phyloP scores from a whole-genome alignment of 2,113 vertebrate genomes.

The Dunckerocampus dactyliophorus region DNA sequence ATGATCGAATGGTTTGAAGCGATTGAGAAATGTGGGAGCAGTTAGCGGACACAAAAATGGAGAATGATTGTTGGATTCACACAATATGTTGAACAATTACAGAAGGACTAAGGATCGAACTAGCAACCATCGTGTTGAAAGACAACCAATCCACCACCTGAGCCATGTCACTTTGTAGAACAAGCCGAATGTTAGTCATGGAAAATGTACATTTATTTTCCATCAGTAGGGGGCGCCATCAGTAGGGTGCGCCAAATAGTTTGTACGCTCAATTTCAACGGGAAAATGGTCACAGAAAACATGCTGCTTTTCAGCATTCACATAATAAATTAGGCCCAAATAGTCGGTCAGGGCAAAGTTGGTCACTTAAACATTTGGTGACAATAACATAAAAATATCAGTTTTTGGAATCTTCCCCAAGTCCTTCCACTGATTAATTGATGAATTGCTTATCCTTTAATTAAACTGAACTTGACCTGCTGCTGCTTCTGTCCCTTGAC shows the following conservation, averaged over 20 bases:
- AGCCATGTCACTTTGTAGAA: too few relatives aligned
- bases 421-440: slow-evolving; percentile 43
- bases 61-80: too few relatives aligned
- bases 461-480: slow-evolving; percentile 44
- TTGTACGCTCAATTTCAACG: neutral
- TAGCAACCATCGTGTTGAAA: too few relatives aligned
- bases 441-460: slow-evolving; percentile 57
- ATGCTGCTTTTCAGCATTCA: neutral
- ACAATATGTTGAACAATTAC: too few relatives aligned
- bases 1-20: too few relatives aligned
- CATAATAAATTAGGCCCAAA: neutral
- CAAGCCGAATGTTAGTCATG: too few relatives aligned
- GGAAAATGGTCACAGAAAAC: neutral
- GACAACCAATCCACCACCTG: too few relatives aligned
- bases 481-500: slow-evolving; percentile 25
- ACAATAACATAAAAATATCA: slow-evolving; percentile 23
- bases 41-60: too few relatives aligned
- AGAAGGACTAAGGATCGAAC: too few relatives aligned
- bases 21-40: too few relatives aligned
- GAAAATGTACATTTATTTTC: neutral
- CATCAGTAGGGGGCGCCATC: neutral
- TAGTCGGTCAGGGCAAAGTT: neutral
- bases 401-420: slow-evolving; percentile 32
- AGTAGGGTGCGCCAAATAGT: too few relatives aligned
- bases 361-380: neutral